A percentile compares a stretch with the other conserved stretches of the same genome.
Evolutionary conservation across 2,797 vertebrate species (phyloP).

Genomic region (Decapterus maruadsi): DNA sequence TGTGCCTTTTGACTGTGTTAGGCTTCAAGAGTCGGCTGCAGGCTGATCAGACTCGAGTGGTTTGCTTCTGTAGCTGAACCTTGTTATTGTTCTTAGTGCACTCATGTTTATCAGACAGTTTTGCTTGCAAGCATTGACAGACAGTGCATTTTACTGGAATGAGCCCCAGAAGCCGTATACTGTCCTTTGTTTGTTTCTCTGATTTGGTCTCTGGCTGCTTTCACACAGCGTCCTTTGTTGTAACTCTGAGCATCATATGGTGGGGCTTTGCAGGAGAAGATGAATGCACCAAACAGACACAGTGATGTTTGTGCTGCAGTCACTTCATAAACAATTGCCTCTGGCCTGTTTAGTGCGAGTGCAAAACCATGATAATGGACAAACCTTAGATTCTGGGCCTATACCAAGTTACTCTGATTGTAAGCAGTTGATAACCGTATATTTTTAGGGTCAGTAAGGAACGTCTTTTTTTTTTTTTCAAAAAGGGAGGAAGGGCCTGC

Average conservation of each 20-base stretch:
- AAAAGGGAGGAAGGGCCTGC: not conserved
- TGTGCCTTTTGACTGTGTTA: constrained; percentile 40
- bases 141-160: not conserved
- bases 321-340: not conserved
- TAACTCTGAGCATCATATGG: not conserved
- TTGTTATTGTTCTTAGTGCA: constrained; percentile 3
- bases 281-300: not conserved
- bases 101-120: constrained; percentile 3
- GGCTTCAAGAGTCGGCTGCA: constrained; percentile 37
- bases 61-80: constrained; percentile 13
- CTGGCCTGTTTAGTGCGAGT: not conserved
- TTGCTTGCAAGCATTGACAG: not conserved
- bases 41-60: constrained; percentile 22
- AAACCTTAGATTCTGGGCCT: not conserved
- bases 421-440: not conserved
- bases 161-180: not conserved
- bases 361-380: not conserved
- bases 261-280: not conserved
- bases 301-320: not conserved
- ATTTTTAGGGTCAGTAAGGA: not conserved
- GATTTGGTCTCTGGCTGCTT: constrained; percentile 9
- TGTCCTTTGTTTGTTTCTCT: not conserved
- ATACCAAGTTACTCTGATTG: not conserved
- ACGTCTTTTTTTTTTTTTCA: too few species aligned
- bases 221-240: constrained; percentile 4